Conservation (phyloP, 2,797 vertebrate genomes). For the Falco naumanni region DNA sequence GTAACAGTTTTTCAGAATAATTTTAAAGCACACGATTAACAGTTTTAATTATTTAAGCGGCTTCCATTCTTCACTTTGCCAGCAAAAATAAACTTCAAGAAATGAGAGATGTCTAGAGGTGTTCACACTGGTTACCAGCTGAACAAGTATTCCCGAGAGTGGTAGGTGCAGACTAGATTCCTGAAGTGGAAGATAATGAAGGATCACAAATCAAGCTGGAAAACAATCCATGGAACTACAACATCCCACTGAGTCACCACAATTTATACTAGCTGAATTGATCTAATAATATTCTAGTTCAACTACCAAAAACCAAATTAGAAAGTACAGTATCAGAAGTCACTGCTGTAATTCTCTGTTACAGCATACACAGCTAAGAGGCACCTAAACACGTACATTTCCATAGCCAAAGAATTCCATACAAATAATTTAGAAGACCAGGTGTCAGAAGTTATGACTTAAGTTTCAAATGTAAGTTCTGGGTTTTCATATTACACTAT, state of each 20-base stretch:
- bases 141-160: background rate
- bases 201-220: background rate
- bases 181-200: background rate
- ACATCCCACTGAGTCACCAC: background rate
- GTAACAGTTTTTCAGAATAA: background rate
- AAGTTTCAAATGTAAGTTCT: background rate
- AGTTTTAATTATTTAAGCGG: background rate
- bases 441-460: background rate
- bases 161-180: background rate
- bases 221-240: background rate
- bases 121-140: background rate
- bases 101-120: background rate
- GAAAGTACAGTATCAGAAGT: background rate
- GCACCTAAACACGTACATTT: background rate
- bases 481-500: background rate
- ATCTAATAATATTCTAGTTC: background rate
- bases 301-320: background rate
- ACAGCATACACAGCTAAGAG: background rate
- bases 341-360: background rate
- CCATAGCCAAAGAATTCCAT: background rate
- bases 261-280: background rate
- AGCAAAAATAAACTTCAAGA: background rate
- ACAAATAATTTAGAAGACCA: background rate
- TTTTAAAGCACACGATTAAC: background rate
- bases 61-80: conserved; percentile 18